A percentile compares a stretch with the other conserved stretches of the same genome.
Conservation (phyloP, 1,140 invertebrate species). For the Bombus sylvicola region DNA sequence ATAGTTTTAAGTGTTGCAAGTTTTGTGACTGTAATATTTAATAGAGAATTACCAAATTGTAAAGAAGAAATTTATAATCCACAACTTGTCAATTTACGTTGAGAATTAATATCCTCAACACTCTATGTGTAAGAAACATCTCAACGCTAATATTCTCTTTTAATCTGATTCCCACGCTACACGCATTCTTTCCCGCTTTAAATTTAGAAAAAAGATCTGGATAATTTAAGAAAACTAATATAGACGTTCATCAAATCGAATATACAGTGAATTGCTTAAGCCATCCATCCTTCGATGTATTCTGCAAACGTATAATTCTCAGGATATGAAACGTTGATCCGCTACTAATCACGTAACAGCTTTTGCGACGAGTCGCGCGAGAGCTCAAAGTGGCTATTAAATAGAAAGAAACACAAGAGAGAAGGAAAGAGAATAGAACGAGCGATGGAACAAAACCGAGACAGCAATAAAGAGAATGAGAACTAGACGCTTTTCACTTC, state of each 20-base stretch:
- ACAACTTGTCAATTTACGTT: no score
- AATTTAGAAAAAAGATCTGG: background rate
- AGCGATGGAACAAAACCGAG: constrained; percentile 32
- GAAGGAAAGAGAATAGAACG: background rate
- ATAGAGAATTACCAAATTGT: no score
- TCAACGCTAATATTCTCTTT: no score
- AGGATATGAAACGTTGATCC: constrained; percentile 10
- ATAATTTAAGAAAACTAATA: background rate
- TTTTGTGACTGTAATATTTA: no score
- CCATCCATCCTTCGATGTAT: background rate
- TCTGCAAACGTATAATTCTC: background rate
- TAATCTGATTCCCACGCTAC: no score
- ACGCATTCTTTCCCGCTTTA: no score
- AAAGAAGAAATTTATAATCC: no score
- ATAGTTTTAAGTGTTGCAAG: no score
- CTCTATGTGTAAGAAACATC: no score
- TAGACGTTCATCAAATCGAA: background rate
- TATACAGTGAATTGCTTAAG: background rate
- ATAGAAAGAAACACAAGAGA: constrained; percentile 19
- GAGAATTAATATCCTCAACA: no score
- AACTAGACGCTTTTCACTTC: constrained; percentile 46
- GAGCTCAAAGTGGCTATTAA: constrained; percentile 40
- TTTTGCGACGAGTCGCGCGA: constrained; percentile 2
- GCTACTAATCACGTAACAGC: constrained; percentile 31
- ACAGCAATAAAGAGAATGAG: constrained; percentile 25